Evolutionary conservation across 2,888 invertebrate genomes (phyloP).

Genomic region (Blastobasis adustella): DNA sequence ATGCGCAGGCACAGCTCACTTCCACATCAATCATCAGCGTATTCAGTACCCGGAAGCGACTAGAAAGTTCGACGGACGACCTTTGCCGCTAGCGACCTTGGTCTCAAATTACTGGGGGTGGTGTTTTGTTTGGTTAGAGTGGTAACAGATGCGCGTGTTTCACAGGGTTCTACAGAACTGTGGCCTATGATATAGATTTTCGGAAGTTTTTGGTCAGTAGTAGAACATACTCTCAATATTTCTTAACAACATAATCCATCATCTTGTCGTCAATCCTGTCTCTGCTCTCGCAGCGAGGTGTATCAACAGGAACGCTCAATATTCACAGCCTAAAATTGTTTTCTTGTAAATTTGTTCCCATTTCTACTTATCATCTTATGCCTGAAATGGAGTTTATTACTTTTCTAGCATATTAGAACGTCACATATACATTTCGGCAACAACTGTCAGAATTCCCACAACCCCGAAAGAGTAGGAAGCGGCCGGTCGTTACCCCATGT

Average conservation of each 20-base stretch:
- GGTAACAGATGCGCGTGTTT: neutral
- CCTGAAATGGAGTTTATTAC: too few species aligned
- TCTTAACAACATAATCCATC: too few species aligned
- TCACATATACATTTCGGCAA: too few species aligned
- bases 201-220: too few species aligned
- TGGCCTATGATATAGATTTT: neutral
- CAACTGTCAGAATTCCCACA: too few species aligned
- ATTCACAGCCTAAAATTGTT: neutral
- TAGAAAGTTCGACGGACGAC: conserved; percentile 50
- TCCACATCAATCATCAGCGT: conserved; percentile 41
- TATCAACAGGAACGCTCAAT: neutral
- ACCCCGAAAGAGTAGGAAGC: too few species aligned
- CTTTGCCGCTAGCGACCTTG: conserved; percentile 47
- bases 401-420: too few species aligned
- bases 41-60: conserved; percentile 43
- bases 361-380: too few species aligned
- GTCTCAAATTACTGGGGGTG: conserved; percentile 26
- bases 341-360: too few species aligned
- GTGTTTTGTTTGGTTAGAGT: neutral
- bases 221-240: too few species aligned
- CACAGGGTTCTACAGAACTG: neutral
- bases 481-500: conserved; percentile 22
- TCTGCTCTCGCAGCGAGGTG: too few species aligned
- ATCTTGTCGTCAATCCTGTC: too few species aligned
- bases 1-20: neutral